phyloP scores from a whole-genome alignment of 2,888 invertebrate species.

The Andricus curvator region DNA sequence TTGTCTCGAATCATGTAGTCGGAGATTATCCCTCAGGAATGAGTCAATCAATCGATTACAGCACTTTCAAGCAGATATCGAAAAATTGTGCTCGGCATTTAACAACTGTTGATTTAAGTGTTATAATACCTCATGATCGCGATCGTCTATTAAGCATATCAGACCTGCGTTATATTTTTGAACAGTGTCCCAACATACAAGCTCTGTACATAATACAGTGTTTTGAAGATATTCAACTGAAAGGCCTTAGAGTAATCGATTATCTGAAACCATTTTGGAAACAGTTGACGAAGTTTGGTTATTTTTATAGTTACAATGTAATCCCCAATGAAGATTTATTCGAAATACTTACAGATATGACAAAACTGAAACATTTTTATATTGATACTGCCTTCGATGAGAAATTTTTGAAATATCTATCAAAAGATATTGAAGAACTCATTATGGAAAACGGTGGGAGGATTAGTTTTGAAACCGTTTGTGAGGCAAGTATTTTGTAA shows the following conservation, averaged over 20 bases:
- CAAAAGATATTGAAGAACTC: constrained; percentile 10
- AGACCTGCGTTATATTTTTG: not conserved
- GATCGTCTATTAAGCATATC: not conserved
- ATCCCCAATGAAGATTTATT: not conserved
- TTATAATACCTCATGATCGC: not conserved
- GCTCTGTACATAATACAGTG: not conserved
- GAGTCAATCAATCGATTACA: not conserved
- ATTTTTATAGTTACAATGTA: not conserved
- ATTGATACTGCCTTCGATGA: not conserved
- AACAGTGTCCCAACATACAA: constrained; percentile 1
- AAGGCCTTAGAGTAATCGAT: not conserved
- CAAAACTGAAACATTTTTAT: not conserved
- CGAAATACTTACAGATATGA: not conserved
- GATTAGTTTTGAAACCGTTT: not conserved
- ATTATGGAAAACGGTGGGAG: constrained; percentile 8
- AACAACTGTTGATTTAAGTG: constrained; percentile 12
- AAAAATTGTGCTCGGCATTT: not conserved
- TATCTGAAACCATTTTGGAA: not conserved
- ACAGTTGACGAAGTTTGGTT: constrained; percentile 29
- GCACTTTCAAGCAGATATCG: not conserved
- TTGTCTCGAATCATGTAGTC: not conserved
- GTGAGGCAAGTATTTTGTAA: not conserved
- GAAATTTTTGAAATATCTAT: not conserved
- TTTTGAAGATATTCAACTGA: not conserved
- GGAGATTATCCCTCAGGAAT: not conserved